Conservation (phyloP, 2,888 invertebrate genomes). For the Drosophila melanosoma region DNA sequence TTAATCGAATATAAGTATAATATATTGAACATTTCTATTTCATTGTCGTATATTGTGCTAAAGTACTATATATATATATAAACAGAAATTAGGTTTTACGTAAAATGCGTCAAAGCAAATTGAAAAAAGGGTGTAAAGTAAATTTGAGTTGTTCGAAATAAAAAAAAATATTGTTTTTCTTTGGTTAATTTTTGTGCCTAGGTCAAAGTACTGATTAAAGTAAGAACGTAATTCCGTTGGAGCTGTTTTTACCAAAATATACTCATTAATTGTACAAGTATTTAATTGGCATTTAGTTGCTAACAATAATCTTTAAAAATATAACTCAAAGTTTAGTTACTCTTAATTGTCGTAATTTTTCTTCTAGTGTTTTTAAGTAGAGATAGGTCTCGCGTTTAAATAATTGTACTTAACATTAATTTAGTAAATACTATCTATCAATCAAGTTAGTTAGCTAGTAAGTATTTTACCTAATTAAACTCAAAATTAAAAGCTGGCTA, state of each 20-base stretch:
- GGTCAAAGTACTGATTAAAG: slow-evolving; percentile 37
- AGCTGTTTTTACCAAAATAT: slow-evolving; percentile 8
- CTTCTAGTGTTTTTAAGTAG: slow-evolving; percentile 37
- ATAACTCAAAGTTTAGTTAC: slow-evolving; percentile 18
- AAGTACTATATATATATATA: slow-evolving; percentile 16
- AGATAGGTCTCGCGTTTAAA: slow-evolving; percentile 31
- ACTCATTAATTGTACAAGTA: slow-evolving; percentile 23
- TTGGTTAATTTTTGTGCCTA: slow-evolving; percentile 30
- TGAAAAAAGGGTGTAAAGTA: slow-evolving; percentile 13
- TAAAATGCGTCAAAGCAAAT: slow-evolving; percentile 26
- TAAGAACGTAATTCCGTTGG: slow-evolving; percentile 35
- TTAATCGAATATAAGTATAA: slow-evolving; percentile 26
- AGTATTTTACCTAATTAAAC: slow-evolving; percentile 48
- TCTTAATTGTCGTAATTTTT: slow-evolving; percentile 24
- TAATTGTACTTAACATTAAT: slow-evolving; percentile 2
- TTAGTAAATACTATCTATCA: slow-evolving; percentile 1
- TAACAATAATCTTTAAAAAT: slow-evolving; percentile 10
- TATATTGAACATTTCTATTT: slow-evolving; percentile 32
- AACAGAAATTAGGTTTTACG: slow-evolving; percentile 32
- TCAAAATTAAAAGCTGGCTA: slow-evolving; percentile 7
- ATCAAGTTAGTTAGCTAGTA: slow-evolving; percentile 36
- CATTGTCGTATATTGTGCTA: slow-evolving; percentile 47
- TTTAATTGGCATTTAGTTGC: slow-evolving; percentile 28
- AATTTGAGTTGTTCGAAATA: slow-evolving; percentile 25
- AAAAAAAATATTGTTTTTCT: slow-evolving; percentile 8